phyloP scores from a whole-genome alignment of 2,888 invertebrate genomes.

The Dysmachus trigonus region DNA sequence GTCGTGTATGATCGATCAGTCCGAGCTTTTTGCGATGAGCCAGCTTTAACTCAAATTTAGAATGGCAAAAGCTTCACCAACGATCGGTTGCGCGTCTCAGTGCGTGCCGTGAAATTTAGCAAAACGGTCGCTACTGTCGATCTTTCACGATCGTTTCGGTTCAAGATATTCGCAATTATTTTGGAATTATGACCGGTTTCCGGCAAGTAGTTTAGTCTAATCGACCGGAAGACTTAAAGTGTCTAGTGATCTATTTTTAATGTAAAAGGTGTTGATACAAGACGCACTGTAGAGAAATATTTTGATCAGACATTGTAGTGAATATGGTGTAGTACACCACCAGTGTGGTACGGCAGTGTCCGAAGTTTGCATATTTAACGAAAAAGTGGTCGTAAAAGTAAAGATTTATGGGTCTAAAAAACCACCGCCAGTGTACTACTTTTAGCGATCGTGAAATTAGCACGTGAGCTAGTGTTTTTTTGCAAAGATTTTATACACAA shows the following conservation, averaged over 20 bases:
- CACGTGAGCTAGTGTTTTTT: conserved; percentile 29
- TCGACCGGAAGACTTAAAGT: not conserved
- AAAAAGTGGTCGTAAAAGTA: not conserved
- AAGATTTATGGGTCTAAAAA: not conserved
- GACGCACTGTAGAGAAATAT: not conserved
- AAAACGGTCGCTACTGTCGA: conserved; percentile 14
- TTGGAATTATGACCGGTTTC: not conserved
- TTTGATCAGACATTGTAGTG: not conserved
- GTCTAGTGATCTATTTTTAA: not conserved
- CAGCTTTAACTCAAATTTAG: conserved; percentile 36
- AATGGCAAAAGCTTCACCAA: conserved; percentile 28
- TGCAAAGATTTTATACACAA: not conserved
- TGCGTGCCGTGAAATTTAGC: conserved; percentile 33
- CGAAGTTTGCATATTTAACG: not conserved
- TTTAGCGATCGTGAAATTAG: not conserved
- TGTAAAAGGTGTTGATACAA: not conserved
- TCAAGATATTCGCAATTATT: not conserved
- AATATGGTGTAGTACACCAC: not conserved
- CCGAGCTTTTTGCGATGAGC: conserved; percentile 20
- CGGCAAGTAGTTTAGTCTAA: not conserved
- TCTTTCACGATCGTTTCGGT: not conserved
- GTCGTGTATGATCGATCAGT: not conserved
- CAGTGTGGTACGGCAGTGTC: not conserved
- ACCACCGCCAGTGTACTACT: not conserved
- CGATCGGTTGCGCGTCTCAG: conserved; percentile 30